Percentiles rank a stretch among this genome's conserved stretches.
phyloP scores from a whole-genome alignment of 2,888 invertebrate species.

The Tinea trinotella region DNA sequence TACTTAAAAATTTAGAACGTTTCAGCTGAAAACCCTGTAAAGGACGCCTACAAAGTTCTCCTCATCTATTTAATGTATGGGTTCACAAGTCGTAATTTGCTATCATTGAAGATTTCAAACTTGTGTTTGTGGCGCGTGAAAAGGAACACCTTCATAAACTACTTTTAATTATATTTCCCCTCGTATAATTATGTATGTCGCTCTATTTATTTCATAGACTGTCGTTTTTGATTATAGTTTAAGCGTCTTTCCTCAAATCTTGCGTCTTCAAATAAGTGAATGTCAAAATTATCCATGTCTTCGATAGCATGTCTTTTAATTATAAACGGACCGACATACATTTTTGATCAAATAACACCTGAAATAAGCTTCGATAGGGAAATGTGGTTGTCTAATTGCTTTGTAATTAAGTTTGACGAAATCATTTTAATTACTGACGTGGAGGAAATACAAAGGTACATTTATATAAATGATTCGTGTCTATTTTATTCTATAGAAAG shows the following conservation, averaged over 20 bases:
- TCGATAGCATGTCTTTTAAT: conserved; percentile 44
- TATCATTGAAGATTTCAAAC: conserved; percentile 13
- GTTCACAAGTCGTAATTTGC: conserved; percentile 10
- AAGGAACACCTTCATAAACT: conserved; percentile 58
- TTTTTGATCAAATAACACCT: conserved; percentile 66
- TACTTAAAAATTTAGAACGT: conserved; percentile 5
- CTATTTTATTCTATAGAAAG: neutral
- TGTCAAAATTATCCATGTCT: conserved; percentile 41
- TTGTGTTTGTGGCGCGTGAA: conserved; percentile 44
- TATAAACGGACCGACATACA: conserved; percentile 41
- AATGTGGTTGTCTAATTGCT: conserved; percentile 30
- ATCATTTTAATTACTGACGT: conserved; percentile 21
- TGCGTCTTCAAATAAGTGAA: conserved; percentile 45
- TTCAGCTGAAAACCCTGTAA: neutral
- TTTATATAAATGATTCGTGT: conserved; percentile 23
- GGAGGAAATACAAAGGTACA: conserved; percentile 13
- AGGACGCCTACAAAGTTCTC: conserved; percentile 7
- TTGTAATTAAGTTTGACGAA: conserved; percentile 23
- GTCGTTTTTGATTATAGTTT: conserved; percentile 54
- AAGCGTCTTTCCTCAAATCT: conserved; percentile 24
- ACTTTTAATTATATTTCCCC: conserved; percentile 54
- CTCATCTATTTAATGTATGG: conserved; percentile 5
- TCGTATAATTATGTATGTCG: conserved; percentile 63
- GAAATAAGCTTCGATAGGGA: conserved; percentile 53
- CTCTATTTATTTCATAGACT: conserved; percentile 55